phyloP scores from a whole-genome alignment of 1,140 invertebrate species.

The Mesaphorura yosii region DNA sequence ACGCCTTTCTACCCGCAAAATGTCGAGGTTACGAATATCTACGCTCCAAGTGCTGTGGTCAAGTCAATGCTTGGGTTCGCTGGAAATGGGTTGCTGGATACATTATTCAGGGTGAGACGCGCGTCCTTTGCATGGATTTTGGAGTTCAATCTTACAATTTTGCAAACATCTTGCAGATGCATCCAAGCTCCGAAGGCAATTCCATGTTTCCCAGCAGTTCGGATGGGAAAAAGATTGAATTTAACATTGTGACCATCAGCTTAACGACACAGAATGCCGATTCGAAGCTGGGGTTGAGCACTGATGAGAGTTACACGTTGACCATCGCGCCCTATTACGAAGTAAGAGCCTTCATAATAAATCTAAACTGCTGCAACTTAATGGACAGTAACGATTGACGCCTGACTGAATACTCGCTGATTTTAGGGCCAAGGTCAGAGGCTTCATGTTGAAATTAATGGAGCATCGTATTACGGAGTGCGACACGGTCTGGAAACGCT shows the following conservation, averaged over 20 bases:
- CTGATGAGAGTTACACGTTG: conserved; percentile 57
- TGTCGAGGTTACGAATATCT: conserved; percentile 26
- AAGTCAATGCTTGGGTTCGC: conserved; percentile 31
- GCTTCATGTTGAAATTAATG: conserved; percentile 48
- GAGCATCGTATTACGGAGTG: conserved; percentile 57
- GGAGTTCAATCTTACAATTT: background rate
- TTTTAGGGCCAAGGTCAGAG: conserved; percentile 13
- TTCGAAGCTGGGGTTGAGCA: conserved; percentile 44
- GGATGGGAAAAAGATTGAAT: conserved; percentile 19
- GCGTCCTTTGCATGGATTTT: background rate
- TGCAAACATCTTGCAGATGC: conserved; percentile 16
- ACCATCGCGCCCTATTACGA: conserved; percentile 35
- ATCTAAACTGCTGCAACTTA: background rate
- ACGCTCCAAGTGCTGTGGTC: conserved; percentile 18
- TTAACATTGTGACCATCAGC: conserved; percentile 21
- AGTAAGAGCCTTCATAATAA: conserved; percentile 10
- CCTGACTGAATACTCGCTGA: background rate
- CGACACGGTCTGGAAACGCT: conserved; percentile 65
- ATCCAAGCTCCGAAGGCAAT: conserved; percentile 29
- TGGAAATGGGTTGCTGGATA: conserved; percentile 29
- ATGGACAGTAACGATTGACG: background rate
- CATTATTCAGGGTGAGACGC: conserved; percentile 24
- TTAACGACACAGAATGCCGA: conserved; percentile 18
- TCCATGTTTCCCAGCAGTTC: conserved; percentile 17
- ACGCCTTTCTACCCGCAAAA: conserved; percentile 28